Conservation (phyloP, 2,888 invertebrate species). For the Hypolimnas misippus region DNA sequence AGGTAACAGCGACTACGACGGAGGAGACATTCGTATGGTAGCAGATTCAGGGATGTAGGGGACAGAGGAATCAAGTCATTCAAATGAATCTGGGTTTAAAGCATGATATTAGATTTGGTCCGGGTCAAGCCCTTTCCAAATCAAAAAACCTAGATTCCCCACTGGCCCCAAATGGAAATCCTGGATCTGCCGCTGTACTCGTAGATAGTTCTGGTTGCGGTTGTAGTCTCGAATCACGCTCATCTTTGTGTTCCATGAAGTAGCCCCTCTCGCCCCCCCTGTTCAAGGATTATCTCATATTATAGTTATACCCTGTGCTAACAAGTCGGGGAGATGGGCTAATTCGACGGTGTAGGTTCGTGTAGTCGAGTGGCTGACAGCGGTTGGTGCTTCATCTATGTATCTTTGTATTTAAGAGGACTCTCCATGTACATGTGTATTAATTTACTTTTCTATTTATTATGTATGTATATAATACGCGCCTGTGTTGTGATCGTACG, state of each 20-base stretch:
- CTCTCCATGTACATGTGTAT: slow-evolving; percentile 67
- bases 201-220: slow-evolving; percentile 77
- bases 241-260: slow-evolving; percentile 61
- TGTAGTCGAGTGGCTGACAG: slow-evolving; percentile 65
- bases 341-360: slow-evolving; percentile 71
- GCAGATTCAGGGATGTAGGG: too few species aligned
- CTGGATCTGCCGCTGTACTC: too few species aligned
- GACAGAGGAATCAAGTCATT: too few species aligned
- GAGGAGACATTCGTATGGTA: slow-evolving; percentile 53
- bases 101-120: too few species aligned
- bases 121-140: too few species aligned
- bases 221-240: slow-evolving; percentile 70
- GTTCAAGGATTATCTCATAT: not conserved
- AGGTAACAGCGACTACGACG: slow-evolving; percentile 86
- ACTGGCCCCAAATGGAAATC: too few species aligned
- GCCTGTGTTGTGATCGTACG: slow-evolving; percentile 76
- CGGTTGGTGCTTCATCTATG: slow-evolving; percentile 83
- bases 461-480: slow-evolving; percentile 60
- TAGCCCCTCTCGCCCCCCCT: slow-evolving; percentile 38
- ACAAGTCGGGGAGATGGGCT: slow-evolving; percentile 48
- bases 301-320: slow-evolving; percentile 16
- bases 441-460: slow-evolving; percentile 64
- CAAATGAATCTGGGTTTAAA: too few species aligned
- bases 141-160: too few species aligned
- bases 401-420: slow-evolving; percentile 58